Base-by-base conservation (phyloP, 2,888 invertebrate genomes). In the Automeris io region DNA sequence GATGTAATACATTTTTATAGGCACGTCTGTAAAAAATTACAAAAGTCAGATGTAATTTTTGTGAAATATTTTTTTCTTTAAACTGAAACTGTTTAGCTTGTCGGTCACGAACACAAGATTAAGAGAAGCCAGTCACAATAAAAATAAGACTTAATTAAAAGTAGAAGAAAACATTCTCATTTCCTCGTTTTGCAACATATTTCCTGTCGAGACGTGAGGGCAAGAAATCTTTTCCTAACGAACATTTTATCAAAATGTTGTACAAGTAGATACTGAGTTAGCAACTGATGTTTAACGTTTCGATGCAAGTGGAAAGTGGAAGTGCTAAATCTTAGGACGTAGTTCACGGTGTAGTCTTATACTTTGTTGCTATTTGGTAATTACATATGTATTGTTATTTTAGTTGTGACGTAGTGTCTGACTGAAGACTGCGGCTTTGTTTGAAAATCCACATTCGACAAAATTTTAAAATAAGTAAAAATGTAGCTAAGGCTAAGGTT, bases 241-340 rank as follows among this genome's bases (percentile, higher is more conserved):
- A 56, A 61, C 51, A 41, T 54, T 58, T 54, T 57, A 54, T 45
- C 51, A 57, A 60, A 48, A 50, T 50, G 54, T 58, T 63, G 60
- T 68, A n/a, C n/a, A n/a, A n/a, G n/a, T n/a, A 70, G 60, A 65
- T 68, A 63, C 57, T 59, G 49, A 67, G 67, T 67, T 65, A 64
- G 67, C 67, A 73, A 70, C 72, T 73, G 75, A 76, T 73, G 74
- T 65, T 69, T 64, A 70, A 62, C 71, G 61, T 76, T 73, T 66
- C 73, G 68, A 76, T 77, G 73, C 74, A 70, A 75, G 69, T 70
- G 70, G 69, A 72, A 71, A 70, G 70, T 70, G 69, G 70, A 70
- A 70, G 70, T 70, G 65, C 69, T 75, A 70, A 71, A 76, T 75
- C 70, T 73, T 70, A 58, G 58, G 58, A 54, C 67, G 68, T 76